Evolutionary conservation across 2,113 vertebrate genomes (phyloP).

Genomic region (Vombatus ursinus): DNA sequence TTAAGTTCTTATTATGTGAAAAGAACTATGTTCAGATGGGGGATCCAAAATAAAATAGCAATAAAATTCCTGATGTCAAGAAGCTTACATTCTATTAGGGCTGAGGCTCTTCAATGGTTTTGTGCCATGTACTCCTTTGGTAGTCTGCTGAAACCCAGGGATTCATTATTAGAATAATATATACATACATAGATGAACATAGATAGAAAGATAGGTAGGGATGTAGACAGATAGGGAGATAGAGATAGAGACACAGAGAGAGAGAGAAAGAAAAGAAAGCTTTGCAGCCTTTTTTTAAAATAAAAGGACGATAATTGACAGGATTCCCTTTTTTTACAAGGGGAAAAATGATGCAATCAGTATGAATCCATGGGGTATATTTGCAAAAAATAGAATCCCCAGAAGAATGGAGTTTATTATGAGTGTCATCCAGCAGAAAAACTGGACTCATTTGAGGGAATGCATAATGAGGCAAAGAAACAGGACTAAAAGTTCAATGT

Average conservation of each 20-base stretch:
- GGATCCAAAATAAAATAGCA: background rate
- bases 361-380: background rate
- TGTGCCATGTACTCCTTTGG: background rate
- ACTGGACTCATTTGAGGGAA: background rate
- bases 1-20: background rate
- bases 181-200: too few species aligned
- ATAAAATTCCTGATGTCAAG: background rate
- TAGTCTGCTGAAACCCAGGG: background rate
- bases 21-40: background rate
- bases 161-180: background rate
- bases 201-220: background rate
- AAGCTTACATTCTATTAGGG: background rate
- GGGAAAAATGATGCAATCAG: background rate
- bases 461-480: background rate
- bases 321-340: background rate
- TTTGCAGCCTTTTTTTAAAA: background rate
- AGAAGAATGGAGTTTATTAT: background rate
- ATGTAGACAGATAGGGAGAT: too few species aligned
- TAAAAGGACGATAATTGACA: background rate
- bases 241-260: too few species aligned
- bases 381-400: background rate
- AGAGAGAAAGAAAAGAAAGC: background rate
- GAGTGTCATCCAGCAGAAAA: background rate
- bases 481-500: background rate
- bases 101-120: background rate